Conservation (phyloP, 2,113 vertebrate species). For the Nesogale talazaci region DNA sequence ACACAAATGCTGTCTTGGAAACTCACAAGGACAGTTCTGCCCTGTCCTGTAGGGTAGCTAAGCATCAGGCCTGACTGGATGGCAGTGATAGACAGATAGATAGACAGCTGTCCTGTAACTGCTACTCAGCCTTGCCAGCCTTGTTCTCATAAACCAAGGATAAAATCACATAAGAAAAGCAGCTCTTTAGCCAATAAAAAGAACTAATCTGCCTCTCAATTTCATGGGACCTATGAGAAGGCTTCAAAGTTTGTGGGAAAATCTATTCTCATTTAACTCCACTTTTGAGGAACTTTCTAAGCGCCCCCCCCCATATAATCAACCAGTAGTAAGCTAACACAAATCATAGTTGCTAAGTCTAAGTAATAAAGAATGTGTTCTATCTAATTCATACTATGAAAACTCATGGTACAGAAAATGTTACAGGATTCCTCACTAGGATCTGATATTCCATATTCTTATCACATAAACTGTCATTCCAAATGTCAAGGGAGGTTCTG, state of each 20-base stretch:
- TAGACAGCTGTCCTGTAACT: background rate
- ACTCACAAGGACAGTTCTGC: no score
- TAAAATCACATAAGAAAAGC: background rate
- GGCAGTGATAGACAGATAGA: no score
- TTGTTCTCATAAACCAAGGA: conserved; percentile 4
- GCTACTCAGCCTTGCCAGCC: background rate
- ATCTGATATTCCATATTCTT: background rate
- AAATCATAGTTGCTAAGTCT: background rate
- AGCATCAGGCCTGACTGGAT: no score
- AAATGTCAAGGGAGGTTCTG: no score
- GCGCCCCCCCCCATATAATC: background rate
- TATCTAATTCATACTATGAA: background rate
- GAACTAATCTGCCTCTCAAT: background rate
- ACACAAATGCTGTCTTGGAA: no score
- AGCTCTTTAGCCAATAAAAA: background rate
- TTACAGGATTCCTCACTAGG: background rate
- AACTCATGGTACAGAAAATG: background rate
- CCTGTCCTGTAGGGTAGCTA: no score
- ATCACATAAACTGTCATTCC: background rate
- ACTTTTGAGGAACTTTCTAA: no score
- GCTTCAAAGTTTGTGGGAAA: no score
- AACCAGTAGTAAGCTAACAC: background rate
- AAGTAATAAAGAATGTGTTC: background rate
- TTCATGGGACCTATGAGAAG: background rate
- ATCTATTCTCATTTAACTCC: no score